These are phyloP conservation scores for Listronotus bonariensis DNA, from an alignment of 1,140 invertebrate species.

Conservation along the genomic window DNA sequence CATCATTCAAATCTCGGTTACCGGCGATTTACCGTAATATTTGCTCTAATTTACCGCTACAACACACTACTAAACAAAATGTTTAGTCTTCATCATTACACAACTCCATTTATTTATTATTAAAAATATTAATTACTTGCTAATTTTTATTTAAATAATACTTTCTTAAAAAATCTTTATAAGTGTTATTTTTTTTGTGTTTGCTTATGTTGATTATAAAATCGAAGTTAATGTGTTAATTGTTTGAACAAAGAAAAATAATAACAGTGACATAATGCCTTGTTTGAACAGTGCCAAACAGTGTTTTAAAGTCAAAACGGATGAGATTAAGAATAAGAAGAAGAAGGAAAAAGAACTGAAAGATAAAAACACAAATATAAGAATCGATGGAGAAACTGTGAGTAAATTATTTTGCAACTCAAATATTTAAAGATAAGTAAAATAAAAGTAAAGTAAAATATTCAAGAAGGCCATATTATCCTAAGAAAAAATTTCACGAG, in stretches of 20 bases:
- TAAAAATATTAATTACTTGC: constrained; percentile 1
- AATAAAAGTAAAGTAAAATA: too few species aligned
- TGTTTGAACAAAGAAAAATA: background rate
- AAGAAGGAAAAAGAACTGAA: constrained; percentile 20
- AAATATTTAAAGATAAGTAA: too few species aligned
- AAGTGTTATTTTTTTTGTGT: constrained; percentile 3
- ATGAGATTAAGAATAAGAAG: constrained; percentile 27
- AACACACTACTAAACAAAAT: constrained; percentile 26
- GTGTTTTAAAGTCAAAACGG: constrained; percentile 28
- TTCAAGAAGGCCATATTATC: too few species aligned
- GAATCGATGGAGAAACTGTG: constrained; percentile 38
- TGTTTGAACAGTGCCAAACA: constrained; percentile 32
- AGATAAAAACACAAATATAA: constrained; percentile 26
- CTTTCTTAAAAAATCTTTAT: background rate
- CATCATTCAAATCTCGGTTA: constrained; percentile 27
- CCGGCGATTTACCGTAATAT: constrained; percentile 30
- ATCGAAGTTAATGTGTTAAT: background rate
- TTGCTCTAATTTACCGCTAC: constrained; percentile 39
- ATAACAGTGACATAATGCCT: constrained; percentile 7
- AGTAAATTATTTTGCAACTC: constrained; percentile 14
- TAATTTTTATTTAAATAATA: constrained; percentile 19
- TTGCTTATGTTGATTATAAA: constrained; percentile 16
- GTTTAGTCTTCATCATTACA: constrained; percentile 26
- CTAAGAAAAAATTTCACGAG: too few species aligned
- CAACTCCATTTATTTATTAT: constrained; percentile 6